These are phyloP conservation scores for Sympetrum striolatum DNA, from an alignment of 2,888 invertebrate species.

Conservation along the genomic window DNA sequence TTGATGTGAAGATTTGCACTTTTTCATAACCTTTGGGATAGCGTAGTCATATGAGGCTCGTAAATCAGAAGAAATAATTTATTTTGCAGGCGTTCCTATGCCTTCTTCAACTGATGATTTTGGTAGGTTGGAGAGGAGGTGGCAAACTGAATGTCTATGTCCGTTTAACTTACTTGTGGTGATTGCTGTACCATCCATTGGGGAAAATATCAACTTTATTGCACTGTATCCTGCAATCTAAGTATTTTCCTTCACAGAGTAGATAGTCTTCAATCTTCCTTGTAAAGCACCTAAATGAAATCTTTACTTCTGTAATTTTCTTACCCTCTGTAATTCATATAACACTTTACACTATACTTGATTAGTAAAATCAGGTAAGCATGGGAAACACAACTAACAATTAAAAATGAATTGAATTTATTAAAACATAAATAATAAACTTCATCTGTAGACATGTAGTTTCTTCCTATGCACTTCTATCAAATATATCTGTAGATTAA, in stretches of 20 bases:
- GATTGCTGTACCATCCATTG: neutral
- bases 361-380: no score
- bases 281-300: neutral
- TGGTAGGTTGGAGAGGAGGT: constrained; percentile 27
- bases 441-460: no score
- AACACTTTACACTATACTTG: no score
- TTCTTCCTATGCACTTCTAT: no score
- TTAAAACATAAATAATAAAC: no score
- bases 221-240: neutral
- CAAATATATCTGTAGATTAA: no score
- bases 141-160: neutral
- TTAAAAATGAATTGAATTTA: no score
- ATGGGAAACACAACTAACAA: no score
- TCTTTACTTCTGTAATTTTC: neutral
- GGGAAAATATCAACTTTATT: neutral
- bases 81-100: constrained; percentile 35
- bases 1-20: no score
- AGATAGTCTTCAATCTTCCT: neutral
- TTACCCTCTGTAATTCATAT: neutral
- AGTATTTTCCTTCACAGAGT: neutral
- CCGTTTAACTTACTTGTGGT: constrained; percentile 2
- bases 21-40: neutral
- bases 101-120: constrained; percentile 33
- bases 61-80: constrained; percentile 25
- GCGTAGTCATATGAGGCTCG: neutral